A percentile compares a stretch with the other conserved stretches of the same genome.
Evolutionary conservation across 2,888 invertebrate species (phyloP).

Genomic region (Schizotus pectinicornis): DNA sequence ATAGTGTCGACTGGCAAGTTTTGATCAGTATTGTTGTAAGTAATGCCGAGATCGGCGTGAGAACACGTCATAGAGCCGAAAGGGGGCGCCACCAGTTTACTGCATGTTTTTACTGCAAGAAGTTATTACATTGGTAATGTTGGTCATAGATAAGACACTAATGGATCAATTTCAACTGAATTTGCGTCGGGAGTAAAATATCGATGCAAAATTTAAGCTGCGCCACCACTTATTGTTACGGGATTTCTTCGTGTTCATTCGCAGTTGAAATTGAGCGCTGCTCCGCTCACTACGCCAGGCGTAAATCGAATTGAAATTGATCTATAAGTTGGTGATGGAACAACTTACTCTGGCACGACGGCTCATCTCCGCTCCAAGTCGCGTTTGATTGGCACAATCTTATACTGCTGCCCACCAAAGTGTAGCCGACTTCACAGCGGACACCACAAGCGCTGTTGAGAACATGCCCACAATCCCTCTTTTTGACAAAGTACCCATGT

Average conservation of each 20-base stretch:
- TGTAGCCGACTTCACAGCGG: constrained; percentile 70
- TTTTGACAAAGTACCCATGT: constrained; percentile 71
- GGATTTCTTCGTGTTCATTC: too few species aligned
- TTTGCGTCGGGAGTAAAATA: too few species aligned
- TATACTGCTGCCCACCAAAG: constrained; percentile 60
- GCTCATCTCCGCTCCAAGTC: constrained; percentile 70
- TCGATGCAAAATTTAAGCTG: too few species aligned
- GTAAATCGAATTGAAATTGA: too few species aligned
- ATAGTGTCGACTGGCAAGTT: constrained; percentile 67
- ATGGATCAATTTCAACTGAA: too few species aligned
- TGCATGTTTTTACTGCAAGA: constrained; percentile 67
- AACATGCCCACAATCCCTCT: constrained; percentile 66
- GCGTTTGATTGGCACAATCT: constrained; percentile 69
- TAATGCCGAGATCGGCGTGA: constrained; percentile 56
- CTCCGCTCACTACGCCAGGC: too few species aligned
- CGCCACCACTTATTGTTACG: too few species aligned
- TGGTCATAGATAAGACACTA: too few species aligned
- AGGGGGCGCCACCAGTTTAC: constrained; percentile 61
- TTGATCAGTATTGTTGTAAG: constrained; percentile 48
- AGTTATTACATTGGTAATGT: constrained; percentile 1
- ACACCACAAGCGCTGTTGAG: constrained; percentile 75
- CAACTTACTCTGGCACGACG: constrained; percentile 65
- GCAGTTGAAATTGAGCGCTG: too few species aligned
- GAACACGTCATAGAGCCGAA: constrained; percentile 65
- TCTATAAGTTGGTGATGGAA: too few species aligned